Percentiles rank a stretch among this genome's conserved stretches.
Conservation (phyloP, 2,888 invertebrate genomes). For the Ophion ventricosus region DNA sequence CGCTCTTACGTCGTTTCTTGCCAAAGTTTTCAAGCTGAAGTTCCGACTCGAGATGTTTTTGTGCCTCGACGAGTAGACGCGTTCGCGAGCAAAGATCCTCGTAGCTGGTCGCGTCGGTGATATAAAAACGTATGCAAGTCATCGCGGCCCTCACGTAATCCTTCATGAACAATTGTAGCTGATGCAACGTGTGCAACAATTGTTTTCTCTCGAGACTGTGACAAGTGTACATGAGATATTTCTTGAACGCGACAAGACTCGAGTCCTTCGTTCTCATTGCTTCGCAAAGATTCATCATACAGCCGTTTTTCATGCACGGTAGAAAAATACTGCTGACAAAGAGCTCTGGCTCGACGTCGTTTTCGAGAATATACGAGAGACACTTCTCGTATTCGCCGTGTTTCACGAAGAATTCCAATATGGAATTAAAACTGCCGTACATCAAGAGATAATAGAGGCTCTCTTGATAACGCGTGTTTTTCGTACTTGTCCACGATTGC, state of each 20-base stretch:
- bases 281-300: conserved; percentile 86
- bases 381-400: conserved; percentile 89
- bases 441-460: conserved; percentile 92
- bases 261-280: conserved; percentile 88
- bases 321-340: conserved; percentile 90
- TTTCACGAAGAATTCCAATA: conserved; percentile 90
- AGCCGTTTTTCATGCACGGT: conserved; percentile 88
- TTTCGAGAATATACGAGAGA: conserved; percentile 88
- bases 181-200: conserved; percentile 89
- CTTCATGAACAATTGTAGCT: conserved; percentile 88
- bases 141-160: conserved; percentile 91
- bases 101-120: conserved; percentile 86
- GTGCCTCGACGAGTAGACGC: conserved; percentile 86
- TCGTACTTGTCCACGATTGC: conserved; percentile 54
- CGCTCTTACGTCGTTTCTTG: conserved; percentile 73
- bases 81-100: conserved; percentile 85
- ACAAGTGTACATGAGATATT: conserved; percentile 89
- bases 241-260: conserved; percentile 89
- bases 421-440: conserved; percentile 91
- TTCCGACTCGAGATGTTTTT: conserved; percentile 87
- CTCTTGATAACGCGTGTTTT: conserved; percentile 86
- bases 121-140: conserved; percentile 91
- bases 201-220: conserved; percentile 88
- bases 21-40: conserved; percentile 77
- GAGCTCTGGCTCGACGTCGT: conserved; percentile 88